A percentile compares a stretch with the other conserved stretches of the same genome.
phyloP scores from a whole-genome alignment of 2,888 invertebrate species.

The Achlya flavicornis region DNA sequence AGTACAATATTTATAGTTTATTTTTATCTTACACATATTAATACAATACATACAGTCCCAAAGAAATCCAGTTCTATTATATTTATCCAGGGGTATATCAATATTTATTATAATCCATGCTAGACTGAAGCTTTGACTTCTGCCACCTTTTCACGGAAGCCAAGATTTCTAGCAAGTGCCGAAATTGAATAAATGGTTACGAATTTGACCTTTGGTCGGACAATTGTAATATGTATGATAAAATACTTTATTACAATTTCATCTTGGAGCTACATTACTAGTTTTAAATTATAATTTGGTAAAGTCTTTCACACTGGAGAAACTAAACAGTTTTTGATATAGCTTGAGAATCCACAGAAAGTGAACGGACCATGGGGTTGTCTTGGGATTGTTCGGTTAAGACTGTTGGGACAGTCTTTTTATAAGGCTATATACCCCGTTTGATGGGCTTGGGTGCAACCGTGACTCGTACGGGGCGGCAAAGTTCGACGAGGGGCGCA shows the following conservation, averaged over 20 bases:
- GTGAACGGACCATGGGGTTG: neutral
- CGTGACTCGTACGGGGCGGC: constrained; percentile 93
- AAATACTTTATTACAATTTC: neutral
- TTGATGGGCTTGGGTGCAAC: constrained; percentile 95
- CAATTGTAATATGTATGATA: no score
- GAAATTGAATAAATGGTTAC: no score
- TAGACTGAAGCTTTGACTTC: no score
- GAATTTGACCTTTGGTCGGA: no score
- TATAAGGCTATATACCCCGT: constrained; percentile 85
- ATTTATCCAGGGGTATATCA: neutral
- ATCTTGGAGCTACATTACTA: neutral
- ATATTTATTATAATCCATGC: neutral
- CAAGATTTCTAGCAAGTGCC: no score
- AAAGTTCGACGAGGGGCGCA: constrained; percentile 87
- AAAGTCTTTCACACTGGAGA: neutral
- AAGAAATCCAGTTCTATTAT: neutral
- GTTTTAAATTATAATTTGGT: neutral
- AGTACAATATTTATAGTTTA: constrained; percentile 8
- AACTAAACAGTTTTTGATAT: neutral
- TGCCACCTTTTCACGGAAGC: no score
- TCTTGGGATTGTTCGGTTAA: neutral
- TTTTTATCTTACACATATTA: constrained; percentile 5
- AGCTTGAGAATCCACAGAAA: neutral
- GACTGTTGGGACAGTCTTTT: constrained; percentile 11
- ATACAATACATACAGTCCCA: neutral